A percentile compares a stretch with the other conserved stretches of the same genome.
Conservation (phyloP, 2,113 vertebrate species). For the Variabilichromis moorii region DNA sequence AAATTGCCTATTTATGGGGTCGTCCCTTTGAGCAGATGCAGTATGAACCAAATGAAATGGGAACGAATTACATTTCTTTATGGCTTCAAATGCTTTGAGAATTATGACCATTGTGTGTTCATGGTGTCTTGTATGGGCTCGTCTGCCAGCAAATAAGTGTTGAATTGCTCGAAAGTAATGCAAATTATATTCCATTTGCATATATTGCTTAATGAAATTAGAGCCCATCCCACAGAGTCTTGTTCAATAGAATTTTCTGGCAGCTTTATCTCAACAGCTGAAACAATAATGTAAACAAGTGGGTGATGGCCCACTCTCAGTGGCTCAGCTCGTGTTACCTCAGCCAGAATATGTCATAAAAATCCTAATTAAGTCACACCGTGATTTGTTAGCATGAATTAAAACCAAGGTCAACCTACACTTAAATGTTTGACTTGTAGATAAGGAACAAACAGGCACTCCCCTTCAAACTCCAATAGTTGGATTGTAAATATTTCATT, state of each 20-base stretch:
- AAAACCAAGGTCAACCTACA: background rate
- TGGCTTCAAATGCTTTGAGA: background rate
- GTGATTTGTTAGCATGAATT: background rate
- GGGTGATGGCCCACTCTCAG: background rate
- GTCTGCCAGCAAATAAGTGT: background rate
- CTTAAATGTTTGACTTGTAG: background rate
- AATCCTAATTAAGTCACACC: background rate
- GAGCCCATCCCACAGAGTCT: conserved; percentile 10
- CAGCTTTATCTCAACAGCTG: background rate
- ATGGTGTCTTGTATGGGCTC: background rate
- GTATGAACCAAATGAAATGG: background rate
- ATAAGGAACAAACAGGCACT: background rate
- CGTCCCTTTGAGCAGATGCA: background rate
- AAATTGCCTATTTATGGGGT: background rate
- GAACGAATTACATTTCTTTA: background rate
- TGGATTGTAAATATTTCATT: conserved; percentile 59
- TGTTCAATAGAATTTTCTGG: background rate
- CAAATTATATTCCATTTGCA: conserved; percentile 35
- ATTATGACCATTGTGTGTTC: background rate
- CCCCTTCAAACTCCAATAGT: conserved; percentile 16
- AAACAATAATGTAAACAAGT: conserved; percentile 21
- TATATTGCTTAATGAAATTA: conserved; percentile 46
- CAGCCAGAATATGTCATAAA: background rate
- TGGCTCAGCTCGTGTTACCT: background rate
- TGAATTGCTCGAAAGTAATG: conserved; percentile 27